These are phyloP conservation scores for Oryzaephilus surinamensis DNA, from an alignment of 1,140 invertebrate species.

Conservation along the genomic window DNA sequence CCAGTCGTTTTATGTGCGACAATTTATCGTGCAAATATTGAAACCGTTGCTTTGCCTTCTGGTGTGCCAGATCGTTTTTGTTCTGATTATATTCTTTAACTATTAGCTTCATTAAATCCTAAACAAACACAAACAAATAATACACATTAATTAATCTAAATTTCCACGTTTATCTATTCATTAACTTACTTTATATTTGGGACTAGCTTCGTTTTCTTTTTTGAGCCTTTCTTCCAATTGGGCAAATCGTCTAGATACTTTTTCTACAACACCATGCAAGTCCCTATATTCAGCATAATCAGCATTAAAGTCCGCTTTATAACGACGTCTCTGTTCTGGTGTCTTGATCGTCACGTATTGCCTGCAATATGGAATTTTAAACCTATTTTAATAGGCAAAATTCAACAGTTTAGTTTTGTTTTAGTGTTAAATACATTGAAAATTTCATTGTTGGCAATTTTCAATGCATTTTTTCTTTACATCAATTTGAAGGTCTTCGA, in stretches of 20 bases:
- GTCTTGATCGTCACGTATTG: slow-evolving; percentile 68
- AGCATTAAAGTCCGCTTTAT: slow-evolving; percentile 79
- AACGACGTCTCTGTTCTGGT: slow-evolving; percentile 64
- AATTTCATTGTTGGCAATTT: too few species aligned
- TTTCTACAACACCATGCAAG: slow-evolving; percentile 63
- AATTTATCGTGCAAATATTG: slow-evolving; percentile 82
- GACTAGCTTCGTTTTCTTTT: slow-evolving; percentile 37
- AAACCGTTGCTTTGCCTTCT: slow-evolving; percentile 62
- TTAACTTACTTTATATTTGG: slow-evolving; percentile 41
- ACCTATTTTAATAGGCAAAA: slow-evolving; percentile 2
- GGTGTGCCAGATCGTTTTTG: slow-evolving; percentile 61
- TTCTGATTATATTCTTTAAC: slow-evolving; percentile 68
- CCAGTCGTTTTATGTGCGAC: slow-evolving; percentile 79
- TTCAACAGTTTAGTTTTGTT: too few species aligned
- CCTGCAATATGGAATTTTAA: slow-evolving; percentile 39
- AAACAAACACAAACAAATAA: slow-evolving; percentile 21
- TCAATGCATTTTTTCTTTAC: too few species aligned
- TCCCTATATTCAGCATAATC: slow-evolving; percentile 75
- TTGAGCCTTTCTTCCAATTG: slow-evolving; percentile 56
- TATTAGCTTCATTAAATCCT: slow-evolving; percentile 66
- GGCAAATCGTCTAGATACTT: slow-evolving; percentile 65
- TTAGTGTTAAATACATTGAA: too few species aligned
- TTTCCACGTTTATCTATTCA: not conserved
- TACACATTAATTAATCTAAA: not conserved
- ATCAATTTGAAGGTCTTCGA: too few species aligned